Evolutionary conservation across 2,113 vertebrate genomes (phyloP), one percentile per base, ranked within the genome.

Genomic region (Noctilio leporinus): DNA sequence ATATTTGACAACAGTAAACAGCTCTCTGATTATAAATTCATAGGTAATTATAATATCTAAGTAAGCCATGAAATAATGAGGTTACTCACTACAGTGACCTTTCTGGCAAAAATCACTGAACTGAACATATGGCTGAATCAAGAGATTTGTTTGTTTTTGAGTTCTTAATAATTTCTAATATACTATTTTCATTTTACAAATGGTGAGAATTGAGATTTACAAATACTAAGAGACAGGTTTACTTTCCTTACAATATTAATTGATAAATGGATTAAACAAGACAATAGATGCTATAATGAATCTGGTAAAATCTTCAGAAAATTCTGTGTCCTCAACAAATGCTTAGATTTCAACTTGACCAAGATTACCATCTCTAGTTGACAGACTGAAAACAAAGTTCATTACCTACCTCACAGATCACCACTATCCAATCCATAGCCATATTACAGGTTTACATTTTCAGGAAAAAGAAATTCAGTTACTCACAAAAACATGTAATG

Each of bases 1-100:
- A 69, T 26, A 86, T 67, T 76, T 96, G 45, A 75, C 10, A 95
- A 86, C 0, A 94, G 26, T 64, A 72, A 94, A 94, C 0, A 96
- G 24, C 22, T 88, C 15, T n/a, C 55, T 84, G 20, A 0, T 67
- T 5, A 84, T 33, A 93, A 93, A 94, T 84, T 33, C 17, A 59
- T 20, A 45, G 45, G 5, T 81, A 59, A 76, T 70, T 94, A 69
- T 7, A 77, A 11, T 77, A 93, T 26, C 15, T 64, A 94, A 95
- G 30, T 51, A 80, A 88, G 45, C 28, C n/a, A 91, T 91, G 49
- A 55, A 65, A 87, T 64, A 86, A 64, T 35, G 59, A 45, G 4
- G 2, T 53, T 45, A 76, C 53, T 82, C 33, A 87, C 15, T 24
- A 51, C 10, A 69, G 7, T 91, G 45, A 73, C 30, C 59, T 57